Conservation (phyloP, 2,113 vertebrate genomes). For the Cnemophilus loriae region DNA sequence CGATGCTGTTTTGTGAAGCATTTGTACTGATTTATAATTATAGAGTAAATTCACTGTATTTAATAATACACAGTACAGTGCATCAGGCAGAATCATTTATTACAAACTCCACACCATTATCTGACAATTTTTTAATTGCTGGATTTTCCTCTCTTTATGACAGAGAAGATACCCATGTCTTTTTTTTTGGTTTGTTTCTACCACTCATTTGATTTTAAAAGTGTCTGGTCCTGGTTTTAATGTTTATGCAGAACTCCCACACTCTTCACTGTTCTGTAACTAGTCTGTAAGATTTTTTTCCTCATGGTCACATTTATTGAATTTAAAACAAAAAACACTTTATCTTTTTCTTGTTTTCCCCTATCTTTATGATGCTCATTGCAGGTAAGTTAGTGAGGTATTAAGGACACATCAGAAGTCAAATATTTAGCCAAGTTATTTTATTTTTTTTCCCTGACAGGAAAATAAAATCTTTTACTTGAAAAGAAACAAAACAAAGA, state of each 20-base stretch:
- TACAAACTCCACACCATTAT: neutral
- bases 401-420: neutral
- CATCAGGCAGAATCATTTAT: neutral
- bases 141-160: neutral
- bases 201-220: neutral
- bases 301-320: neutral
- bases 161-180: neutral
- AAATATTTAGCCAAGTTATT: neutral
- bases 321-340: neutral
- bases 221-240: neutral
- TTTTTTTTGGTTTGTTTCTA: neutral
- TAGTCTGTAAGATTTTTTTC: neutral
- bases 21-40: neutral
- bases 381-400: neutral
- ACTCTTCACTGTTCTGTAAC: neutral
- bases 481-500: neutral
- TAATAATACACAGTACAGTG: neutral
- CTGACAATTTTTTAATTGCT: neutral
- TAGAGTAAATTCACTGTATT: rapidly evolving
- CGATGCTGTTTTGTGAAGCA: neutral
- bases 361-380: neutral
- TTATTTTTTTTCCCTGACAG: neutral
- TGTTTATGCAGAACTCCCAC: neutral
- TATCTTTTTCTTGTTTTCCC: neutral
- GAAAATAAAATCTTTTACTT: neutral